phyloP scores from a whole-genome alignment of 2,113 vertebrate species.

The Antigone vipio region DNA sequence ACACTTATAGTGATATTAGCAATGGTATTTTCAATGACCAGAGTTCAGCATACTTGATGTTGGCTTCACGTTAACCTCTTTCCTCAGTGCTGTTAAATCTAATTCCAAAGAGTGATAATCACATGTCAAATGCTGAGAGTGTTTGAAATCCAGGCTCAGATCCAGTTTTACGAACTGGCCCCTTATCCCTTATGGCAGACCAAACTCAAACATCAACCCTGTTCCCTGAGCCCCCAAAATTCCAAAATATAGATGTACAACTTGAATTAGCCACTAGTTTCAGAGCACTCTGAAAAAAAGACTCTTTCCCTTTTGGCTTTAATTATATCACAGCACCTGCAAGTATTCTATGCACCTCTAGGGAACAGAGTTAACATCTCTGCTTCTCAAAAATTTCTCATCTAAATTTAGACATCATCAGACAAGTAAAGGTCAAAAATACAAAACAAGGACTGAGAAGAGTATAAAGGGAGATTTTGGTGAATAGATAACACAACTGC shows the following conservation, averaged over 20 bases:
- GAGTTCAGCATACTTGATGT: slow-evolving; percentile 43
- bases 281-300: not conserved
- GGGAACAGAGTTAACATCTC: not conserved
- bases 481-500: not conserved
- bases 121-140: slow-evolving; percentile 29
- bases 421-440: not conserved
- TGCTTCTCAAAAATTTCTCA: not conserved
- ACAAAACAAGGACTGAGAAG: not conserved
- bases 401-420: slow-evolving; percentile 36
- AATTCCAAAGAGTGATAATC: slow-evolving; percentile 23
- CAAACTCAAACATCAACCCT: not conserved
- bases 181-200: not conserved
- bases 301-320: not conserved
- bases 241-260: not conserved
- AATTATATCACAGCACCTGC: slow-evolving; percentile 6
- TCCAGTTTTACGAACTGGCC: not conserved
- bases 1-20: slow-evolving; percentile 24
- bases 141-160: slow-evolving; percentile 26
- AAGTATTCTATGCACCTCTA: not conserved
- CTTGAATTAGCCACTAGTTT: not conserved
- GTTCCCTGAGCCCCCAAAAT: not conserved
- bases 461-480: not conserved
- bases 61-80: slow-evolving; percentile 11
- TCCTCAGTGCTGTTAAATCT: not conserved
- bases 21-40: slow-evolving; percentile 17